Conservation (phyloP, 2,113 vertebrate species). For the Hypanus sabinus region DNA sequence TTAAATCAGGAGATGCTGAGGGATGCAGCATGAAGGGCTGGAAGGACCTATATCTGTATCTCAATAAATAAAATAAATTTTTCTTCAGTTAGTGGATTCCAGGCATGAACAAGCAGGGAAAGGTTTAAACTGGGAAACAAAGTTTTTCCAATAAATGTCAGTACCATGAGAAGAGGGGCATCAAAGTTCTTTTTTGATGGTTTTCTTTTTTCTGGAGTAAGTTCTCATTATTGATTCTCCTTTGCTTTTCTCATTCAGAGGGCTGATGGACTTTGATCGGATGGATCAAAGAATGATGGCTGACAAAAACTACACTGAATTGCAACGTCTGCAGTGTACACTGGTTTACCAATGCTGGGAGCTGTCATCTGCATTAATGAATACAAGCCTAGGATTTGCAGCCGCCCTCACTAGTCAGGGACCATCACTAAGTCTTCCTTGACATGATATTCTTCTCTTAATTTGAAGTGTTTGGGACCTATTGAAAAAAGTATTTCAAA, state of each 20-base stretch:
- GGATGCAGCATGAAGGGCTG: too few relatives aligned
- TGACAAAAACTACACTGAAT: slow-evolving; percentile 5
- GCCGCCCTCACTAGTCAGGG: not conserved
- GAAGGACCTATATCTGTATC: too few relatives aligned
- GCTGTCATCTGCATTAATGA: not conserved
- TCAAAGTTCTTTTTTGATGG: not conserved
- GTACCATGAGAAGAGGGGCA: not conserved
- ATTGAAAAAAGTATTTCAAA: not conserved
- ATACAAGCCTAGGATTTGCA: not conserved
- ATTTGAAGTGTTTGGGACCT: not conserved
- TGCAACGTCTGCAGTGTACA: not conserved
- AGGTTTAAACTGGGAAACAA: not conserved
- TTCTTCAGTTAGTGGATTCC: not conserved
- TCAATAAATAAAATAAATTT: too few relatives aligned
- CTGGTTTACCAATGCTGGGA: not conserved
- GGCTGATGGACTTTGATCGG: not conserved
- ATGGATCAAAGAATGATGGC: not conserved
- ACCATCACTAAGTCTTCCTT: too few relatives aligned
- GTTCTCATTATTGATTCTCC: not conserved
- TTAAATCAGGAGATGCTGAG: too few relatives aligned
- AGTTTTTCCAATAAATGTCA: not conserved
- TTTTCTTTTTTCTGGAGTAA: not conserved
- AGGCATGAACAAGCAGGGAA: not conserved
- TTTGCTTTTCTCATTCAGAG: not conserved
- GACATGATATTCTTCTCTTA: not conserved